Percentiles rank a stretch among this genome's conserved stretches.
phyloP scores from a whole-genome alignment of 2,797 vertebrate species.

The Pseudochromis fuscus region DNA sequence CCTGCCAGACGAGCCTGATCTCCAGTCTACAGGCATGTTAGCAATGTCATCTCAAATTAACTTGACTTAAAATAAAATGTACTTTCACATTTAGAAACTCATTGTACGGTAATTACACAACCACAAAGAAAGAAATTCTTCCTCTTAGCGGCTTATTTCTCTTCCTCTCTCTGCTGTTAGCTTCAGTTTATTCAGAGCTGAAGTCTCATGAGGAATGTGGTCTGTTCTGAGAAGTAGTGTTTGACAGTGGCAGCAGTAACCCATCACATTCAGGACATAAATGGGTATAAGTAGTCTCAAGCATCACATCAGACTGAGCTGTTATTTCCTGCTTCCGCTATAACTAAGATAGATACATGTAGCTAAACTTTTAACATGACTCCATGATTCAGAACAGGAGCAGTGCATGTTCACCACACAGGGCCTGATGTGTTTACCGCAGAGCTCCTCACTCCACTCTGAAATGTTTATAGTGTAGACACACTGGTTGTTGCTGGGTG shows the following conservation, averaged over 20 bases:
- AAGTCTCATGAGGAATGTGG: neutral
- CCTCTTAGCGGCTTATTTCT: rapidly evolving
- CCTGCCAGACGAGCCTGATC: neutral
- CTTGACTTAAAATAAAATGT: conserved; percentile 3
- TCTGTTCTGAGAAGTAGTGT: neutral
- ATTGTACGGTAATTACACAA: neutral
- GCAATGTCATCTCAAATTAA: neutral
- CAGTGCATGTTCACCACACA: neutral
- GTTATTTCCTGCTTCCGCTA: conserved; percentile 43
- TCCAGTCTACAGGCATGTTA: neutral
- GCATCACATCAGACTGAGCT: conserved; percentile 4
- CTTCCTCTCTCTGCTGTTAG: conserved; percentile 21
- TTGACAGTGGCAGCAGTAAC: conserved; percentile 2
- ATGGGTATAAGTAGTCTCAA: neutral
- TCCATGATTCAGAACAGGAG: neutral
- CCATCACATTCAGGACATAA: conserved; percentile 1
- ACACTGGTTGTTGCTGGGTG: neutral
- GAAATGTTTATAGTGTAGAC: neutral
- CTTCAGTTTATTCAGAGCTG: neutral
- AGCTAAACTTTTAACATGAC: neutral
- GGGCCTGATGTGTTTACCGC: neutral
- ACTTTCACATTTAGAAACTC: conserved; percentile 3
- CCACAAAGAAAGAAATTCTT: neutral
- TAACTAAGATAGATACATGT: neutral
- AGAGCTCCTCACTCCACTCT: neutral